Base-by-base conservation (phyloP, 2,797 vertebrate species). In the Melanotaenia parkinsoni region DNA sequence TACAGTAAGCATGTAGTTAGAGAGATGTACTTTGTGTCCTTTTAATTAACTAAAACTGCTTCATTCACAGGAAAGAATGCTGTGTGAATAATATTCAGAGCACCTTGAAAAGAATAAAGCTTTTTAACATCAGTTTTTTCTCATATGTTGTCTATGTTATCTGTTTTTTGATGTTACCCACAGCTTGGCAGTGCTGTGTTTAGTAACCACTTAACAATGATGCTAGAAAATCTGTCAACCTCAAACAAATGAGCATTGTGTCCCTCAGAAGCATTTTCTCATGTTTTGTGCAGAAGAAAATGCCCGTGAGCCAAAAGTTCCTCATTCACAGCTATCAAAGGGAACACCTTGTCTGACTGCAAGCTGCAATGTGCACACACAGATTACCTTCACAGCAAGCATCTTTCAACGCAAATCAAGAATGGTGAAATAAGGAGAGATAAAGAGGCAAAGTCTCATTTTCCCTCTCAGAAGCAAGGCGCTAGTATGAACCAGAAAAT, bases 321-420 rank as follows among this genome's bases (percentile, higher is more conserved):
- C 75, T 73, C 65, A 38, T 81, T 72, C 67, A 70, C 58, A 3
- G 64, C 7, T 50, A 87, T 88, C 83, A 85, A 86, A 90, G 76
- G n/a, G 32, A 81, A 75, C 79, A 84, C 75, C 86, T 86, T 78
- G 79, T 82, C 84, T 81, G 70, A 67, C 76, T 73, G 74, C 65
- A 73, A 79, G 80, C 83, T 76, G 78, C 71, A 71, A 72, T 20
- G 7, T 9, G 20, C 67, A 32, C 20, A 1, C 18, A 20, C 72
- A 72, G 73, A 87, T 88, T 82, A 78, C 72, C 78, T 74, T 72
- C 65, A 53, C 58, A 75, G 72, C 63, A 57, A 33, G 47, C 63
- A 12, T 77, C 67, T 83, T 80, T 86, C 84, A 85, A 58, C 82
- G 78, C n/a, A 53, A 79, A 86, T 86, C 64, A 51, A 77, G 58